Evolutionary conservation across 2,113 vertebrate species (phyloP).

Genomic region (Cyprinodon variegatus): DNA sequence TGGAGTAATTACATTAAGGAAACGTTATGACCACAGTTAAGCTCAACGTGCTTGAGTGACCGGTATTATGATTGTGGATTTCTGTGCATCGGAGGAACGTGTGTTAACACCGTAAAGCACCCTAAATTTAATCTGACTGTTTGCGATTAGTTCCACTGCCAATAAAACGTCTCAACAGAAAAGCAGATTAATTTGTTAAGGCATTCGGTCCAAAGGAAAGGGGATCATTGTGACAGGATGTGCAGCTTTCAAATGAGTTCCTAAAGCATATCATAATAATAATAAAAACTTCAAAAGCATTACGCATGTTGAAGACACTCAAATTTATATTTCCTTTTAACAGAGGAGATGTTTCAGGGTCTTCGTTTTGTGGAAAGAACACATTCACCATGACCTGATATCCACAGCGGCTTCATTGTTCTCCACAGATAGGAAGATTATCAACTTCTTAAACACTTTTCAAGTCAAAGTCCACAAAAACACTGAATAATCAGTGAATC

Average conservation of each 20-base stretch:
- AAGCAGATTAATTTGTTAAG: slow-evolving; percentile 52
- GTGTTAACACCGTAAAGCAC: slow-evolving; percentile 29
- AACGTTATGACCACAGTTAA: slow-evolving; percentile 29
- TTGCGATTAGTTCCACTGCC: slow-evolving; percentile 35
- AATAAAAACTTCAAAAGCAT: slow-evolving; percentile 54
- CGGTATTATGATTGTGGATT: slow-evolving; percentile 25
- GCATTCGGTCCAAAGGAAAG: slow-evolving; percentile 54
- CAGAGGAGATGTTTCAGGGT: slow-evolving; percentile 67
- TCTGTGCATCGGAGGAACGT: slow-evolving; percentile 19
- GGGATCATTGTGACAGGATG: slow-evolving; percentile 60
- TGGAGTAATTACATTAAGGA: slow-evolving; percentile 39
- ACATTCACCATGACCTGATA: slow-evolving; percentile 56
- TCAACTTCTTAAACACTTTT: slow-evolving; percentile 50
- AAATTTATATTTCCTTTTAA: slow-evolving; percentile 51
- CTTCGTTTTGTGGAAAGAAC: slow-evolving; percentile 61
- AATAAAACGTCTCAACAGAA: slow-evolving; percentile 45
- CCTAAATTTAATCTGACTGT: slow-evolving; percentile 36
- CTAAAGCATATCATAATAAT: slow-evolving; percentile 59
- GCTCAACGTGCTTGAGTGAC: slow-evolving; percentile 29
- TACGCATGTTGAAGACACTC: slow-evolving; percentile 50
- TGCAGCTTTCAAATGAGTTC: slow-evolving; percentile 62
- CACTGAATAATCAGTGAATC: slow-evolving; percentile 23
- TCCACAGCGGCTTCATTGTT: slow-evolving; percentile 58
- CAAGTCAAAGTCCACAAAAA: slow-evolving; percentile 35
- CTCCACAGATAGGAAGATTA: slow-evolving; percentile 63